Evolutionary conservation across 2,888 invertebrate species (phyloP), one percentile per base, ranked within the genome.

Genomic region (Dione juno): DNA sequence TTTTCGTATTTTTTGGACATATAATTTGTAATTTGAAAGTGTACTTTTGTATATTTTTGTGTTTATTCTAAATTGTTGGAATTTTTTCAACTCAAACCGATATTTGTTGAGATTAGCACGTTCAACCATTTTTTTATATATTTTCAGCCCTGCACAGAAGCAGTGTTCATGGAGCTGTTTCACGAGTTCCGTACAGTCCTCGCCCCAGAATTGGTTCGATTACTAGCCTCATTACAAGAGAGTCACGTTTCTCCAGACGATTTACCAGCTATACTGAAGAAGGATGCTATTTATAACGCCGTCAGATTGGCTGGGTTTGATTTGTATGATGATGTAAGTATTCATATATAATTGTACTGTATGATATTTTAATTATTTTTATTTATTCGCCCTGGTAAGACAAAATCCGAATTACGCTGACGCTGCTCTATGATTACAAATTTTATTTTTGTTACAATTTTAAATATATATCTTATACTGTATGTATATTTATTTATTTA

Each of bases 251-350:
- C 95, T 73, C 95, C 95, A 6, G 95, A 96, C 66, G 96, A 98
- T 84, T 91, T 98, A 77, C 94, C 95, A 68, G 95, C 96, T 14
- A 96, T 99, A 81, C 90, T 99, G 74, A 94, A 96, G 69, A 98
- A 98, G 88, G 99, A 99, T 90, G 98, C 98, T 69, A 96, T 99
- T 57, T 99, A 99, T 83, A 97, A 97, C 88, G 98, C 98, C 0
- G 96, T 97, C 11, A 98, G 98, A 9, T 91, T 98, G 74, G 96
- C 97, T 3, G 97, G 98, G 0, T 98, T 97, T 86, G 97, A 98
- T 80, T 93, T 99, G 67, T 98, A 97, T 84, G 98, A 98, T 84
- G 97, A 98, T 87, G 96, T 96, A 82, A 90, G 88, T 57, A 6
- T 37, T 37, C 9, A 14, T 37, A 41, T 13, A 63, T 65, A 28